Evolutionary conservation across 2,113 vertebrate species (phyloP), one percentile per base, ranked within the genome.

Genomic region (Microtus ochrogaster): DNA sequence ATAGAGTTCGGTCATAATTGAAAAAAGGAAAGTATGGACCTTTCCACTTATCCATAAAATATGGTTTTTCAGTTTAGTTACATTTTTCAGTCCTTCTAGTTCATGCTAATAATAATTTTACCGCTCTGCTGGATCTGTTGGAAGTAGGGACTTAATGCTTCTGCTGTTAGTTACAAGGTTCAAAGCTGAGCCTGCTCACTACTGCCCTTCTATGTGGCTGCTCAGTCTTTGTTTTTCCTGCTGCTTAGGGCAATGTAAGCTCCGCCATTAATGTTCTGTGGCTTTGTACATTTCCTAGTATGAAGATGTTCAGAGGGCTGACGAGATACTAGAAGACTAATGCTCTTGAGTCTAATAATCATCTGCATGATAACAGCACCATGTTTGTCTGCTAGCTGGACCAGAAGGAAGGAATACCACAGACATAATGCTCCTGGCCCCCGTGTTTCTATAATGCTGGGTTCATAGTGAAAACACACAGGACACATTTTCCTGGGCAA

Each of bases 171-270:
- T 39, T 39, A 41, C 8, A 61, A 66, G 44, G 17, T 65, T 41
- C 61, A 41, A 7, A 10, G 3, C 10, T 65, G 21, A 2, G n/a
- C 52, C 11, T 4, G 0, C 12, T 52, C 7, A 11, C 39, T 6
- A 16, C 39, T 76, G n/a, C 3, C 13, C 6, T 79, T 22, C 24
- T 86, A 33, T 3, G 3, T 49, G 13, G 1, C 3, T 61, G 7
- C 22, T 21, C 17, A 19, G 7, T 58, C 12, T 22, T 61, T 6
- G 52, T 17, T 74, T 2, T 10, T 74, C 55, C 8, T 79, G 36
- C 12, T 5, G 30, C 77, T 82, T 41, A 83, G 14, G 22, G 55
- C 74, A 61, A 55, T 24, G n/a, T 58, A 84, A 66, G 24, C 19
- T 17, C 13, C 14, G 89, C 30, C 11, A 65, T 83, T 72, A 2